phyloP scores from a whole-genome alignment of 1,140 invertebrate species.

The Polypedilum vanderplanki region DNA sequence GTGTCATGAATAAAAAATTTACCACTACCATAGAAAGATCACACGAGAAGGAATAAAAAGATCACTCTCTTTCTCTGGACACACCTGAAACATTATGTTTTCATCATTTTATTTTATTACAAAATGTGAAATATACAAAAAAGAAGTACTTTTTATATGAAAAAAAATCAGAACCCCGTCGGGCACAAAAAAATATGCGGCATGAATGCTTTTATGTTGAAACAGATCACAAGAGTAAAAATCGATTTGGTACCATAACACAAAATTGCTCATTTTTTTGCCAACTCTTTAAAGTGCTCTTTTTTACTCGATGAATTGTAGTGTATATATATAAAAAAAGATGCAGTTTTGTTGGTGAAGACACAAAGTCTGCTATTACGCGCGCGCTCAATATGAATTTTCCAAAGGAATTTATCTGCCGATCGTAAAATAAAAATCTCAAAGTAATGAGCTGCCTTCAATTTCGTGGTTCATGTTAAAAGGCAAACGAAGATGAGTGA shows the following conservation, averaged over 20 bases:
- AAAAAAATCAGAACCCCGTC: conserved; percentile 16
- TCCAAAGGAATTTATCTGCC: background rate
- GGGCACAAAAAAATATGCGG: background rate
- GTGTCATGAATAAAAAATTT: conserved; percentile 22
- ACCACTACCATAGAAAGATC: background rate
- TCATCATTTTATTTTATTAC: too few species aligned
- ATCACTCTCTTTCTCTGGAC: background rate
- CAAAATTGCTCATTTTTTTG: background rate
- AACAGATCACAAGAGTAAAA: conserved; percentile 4
- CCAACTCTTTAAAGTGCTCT: background rate
- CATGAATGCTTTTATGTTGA: background rate
- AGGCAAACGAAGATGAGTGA: background rate
- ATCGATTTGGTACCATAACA: conserved; percentile 5
- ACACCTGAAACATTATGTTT: conserved; percentile 13
- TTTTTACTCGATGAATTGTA: too few species aligned
- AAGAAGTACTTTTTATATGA: background rate
- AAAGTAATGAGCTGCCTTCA: background rate
- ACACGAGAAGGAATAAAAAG: too few species aligned
- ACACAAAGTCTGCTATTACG: background rate
- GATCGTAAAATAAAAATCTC: background rate
- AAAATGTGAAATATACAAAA: background rate
- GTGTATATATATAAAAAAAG: background rate
- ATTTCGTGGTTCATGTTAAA: background rate
- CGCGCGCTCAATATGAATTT: conserved; percentile 9
- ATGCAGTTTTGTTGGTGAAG: conserved; percentile 3